phyloP scores from a whole-genome alignment of 2,888 invertebrate genomes.

The Polydrusus tereticollis region DNA sequence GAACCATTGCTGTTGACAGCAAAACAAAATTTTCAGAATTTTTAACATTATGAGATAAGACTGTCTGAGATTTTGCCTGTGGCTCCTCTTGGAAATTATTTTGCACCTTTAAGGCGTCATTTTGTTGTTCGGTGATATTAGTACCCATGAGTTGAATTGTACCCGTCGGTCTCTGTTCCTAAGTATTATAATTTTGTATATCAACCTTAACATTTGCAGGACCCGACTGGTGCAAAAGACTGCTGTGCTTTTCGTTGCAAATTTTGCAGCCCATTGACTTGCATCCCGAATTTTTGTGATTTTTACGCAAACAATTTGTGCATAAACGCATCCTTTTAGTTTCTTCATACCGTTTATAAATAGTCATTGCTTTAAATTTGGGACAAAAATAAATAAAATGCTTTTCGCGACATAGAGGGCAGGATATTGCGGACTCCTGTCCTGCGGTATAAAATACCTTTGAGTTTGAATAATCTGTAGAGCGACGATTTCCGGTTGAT shows the following conservation, averaged over 20 bases:
- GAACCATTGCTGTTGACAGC: too few relatives aligned
- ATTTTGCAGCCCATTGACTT: constrained; percentile 41
- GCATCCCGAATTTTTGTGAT: constrained; percentile 37
- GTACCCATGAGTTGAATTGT: neutral
- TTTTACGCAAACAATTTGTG: constrained; percentile 49
- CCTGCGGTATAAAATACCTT: neutral
- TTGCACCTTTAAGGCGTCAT: neutral
- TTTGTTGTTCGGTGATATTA: neutral
- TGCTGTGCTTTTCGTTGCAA: constrained; percentile 41
- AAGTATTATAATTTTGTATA: neutral
- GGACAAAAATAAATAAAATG: constrained; percentile 39
- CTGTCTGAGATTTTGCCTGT: neutral
- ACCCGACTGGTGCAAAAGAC: constrained; percentile 5
- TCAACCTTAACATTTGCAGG: neutral
- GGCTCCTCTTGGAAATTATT: neutral
- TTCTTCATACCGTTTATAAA: constrained; percentile 33
- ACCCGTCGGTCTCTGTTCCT: neutral
- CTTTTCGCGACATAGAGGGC: neutral
- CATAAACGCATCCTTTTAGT: constrained; percentile 46
- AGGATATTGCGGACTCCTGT: neutral
- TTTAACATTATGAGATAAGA: neutral
- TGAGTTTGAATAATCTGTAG: neutral
- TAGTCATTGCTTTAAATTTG: constrained; percentile 44
- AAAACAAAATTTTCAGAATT: too few relatives aligned
- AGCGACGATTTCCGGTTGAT: neutral